A percentile compares a stretch with the other conserved stretches of the same genome.
Evolutionary conservation across 2,797 vertebrate genomes (phyloP).

Genomic region (Gobionotothen gibberifrons): DNA sequence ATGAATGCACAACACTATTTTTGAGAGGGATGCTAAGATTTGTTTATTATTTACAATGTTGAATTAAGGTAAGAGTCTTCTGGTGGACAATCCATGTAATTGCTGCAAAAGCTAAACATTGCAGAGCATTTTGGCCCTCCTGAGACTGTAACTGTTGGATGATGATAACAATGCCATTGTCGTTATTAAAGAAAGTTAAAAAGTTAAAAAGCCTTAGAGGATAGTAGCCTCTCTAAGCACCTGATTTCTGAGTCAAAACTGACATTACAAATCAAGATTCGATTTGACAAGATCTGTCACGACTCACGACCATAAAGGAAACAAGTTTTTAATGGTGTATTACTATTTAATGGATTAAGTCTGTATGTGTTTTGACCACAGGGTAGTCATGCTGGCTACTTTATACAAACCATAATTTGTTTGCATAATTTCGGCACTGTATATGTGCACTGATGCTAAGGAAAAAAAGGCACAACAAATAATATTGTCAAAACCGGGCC

Average conservation of each 20-base stretch:
- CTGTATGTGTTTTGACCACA: neutral
- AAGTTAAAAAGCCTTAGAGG: too few species aligned
- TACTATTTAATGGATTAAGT: neutral
- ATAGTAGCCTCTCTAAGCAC: too few species aligned
- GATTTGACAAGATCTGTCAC: neutral
- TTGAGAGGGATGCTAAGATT: too few species aligned
- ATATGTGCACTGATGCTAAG: neutral
- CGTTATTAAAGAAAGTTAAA: too few species aligned
- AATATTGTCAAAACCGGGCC: neutral
- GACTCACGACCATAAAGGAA: too few species aligned
- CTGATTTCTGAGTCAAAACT: neutral
- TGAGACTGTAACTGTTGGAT: neutral
- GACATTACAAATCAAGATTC: neutral
- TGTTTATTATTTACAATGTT: neutral
- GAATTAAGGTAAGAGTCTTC: neutral
- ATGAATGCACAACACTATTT: neutral
- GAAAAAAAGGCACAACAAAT: too few species aligned
- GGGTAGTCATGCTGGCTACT: neutral
- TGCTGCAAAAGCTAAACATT: neutral
- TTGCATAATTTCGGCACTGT: neutral
- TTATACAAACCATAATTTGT: neutral
- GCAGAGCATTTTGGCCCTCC: neutral
- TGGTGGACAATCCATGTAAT: conserved; percentile 12
- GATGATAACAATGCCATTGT: neutral
- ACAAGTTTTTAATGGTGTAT: neutral